Conservation (phyloP, 1,140 invertebrate genomes). For the Leptinotarsa undecemlineata region DNA sequence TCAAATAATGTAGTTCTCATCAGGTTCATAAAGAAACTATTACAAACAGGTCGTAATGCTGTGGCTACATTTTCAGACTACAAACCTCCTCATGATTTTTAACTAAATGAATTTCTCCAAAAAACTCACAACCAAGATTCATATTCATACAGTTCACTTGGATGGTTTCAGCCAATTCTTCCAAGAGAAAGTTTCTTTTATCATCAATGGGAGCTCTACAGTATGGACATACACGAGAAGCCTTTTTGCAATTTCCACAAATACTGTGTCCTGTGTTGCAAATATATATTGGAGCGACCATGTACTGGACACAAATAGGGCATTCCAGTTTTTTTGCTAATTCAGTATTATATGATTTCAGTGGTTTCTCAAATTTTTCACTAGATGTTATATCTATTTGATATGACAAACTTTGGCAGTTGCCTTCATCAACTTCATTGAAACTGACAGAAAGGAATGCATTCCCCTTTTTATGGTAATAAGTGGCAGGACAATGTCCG, state of each 20-base stretch:
- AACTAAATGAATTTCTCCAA: not conserved
- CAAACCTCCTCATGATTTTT: constrained; percentile 23
- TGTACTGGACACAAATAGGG: constrained; percentile 31
- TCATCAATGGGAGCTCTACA: constrained; percentile 23
- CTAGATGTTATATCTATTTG: not conserved
- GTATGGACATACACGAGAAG: constrained; percentile 13
- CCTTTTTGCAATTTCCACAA: constrained; percentile 22
- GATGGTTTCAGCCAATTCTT: constrained; percentile 23
- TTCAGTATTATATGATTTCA: not conserved
- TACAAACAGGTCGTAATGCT: no score
- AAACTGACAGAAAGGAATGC: not conserved
- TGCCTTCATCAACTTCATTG: not conserved
- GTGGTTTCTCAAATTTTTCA: not conserved
- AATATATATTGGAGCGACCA: constrained; percentile 26
- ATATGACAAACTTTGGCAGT: not conserved
- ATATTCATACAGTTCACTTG: constrained; percentile 8
- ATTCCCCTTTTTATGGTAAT: not conserved
- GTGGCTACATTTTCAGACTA: not conserved
- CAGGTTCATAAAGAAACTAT: no score
- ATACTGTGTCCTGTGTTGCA: constrained; percentile 25
- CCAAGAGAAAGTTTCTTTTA: constrained; percentile 25
- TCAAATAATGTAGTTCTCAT: no score
- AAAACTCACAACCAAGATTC: constrained; percentile 22
- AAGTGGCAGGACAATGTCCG: not conserved
- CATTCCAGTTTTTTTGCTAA: constrained; percentile 22